Conservation (phyloP, 2,797 vertebrate species). For the Tachyglossus aculeatus region DNA sequence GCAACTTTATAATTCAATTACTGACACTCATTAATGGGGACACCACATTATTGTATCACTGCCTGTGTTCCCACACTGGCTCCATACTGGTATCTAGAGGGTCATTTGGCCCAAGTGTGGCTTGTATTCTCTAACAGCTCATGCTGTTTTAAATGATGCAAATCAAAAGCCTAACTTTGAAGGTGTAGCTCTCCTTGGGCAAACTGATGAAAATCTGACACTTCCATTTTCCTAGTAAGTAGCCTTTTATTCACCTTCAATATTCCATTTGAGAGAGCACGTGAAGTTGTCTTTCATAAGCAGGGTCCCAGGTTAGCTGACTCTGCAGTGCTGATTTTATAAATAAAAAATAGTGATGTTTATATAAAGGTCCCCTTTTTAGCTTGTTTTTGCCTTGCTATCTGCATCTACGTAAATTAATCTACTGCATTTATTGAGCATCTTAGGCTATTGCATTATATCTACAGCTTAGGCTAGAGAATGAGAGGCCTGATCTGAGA, state of each 20-base stretch:
- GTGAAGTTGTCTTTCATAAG: too few species aligned
- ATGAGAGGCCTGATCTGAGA: too few species aligned
- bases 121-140: neutral
- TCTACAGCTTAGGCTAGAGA: too few species aligned
- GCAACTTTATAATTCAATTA: neutral
- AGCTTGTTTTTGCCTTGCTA: too few species aligned
- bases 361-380: too few species aligned
- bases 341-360: too few species aligned
- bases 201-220: neutral
- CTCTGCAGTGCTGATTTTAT: too few species aligned
- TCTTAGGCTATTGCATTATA: too few species aligned
- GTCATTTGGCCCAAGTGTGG: neutral
- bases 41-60: neutral
- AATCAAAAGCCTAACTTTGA: conserved; percentile 1
- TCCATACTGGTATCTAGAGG: neutral
- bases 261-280: neutral
- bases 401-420: too few species aligned
- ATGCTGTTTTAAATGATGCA: neutral
- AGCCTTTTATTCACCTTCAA: neutral
- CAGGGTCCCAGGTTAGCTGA: too few species aligned
- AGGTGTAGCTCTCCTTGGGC: neutral
- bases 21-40: neutral
- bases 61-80: neutral
- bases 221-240: neutral
- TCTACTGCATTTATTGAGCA: too few species aligned